Base-by-base conservation (phyloP, 1,140 invertebrate species). In the Dendroctonus ponderosae region DNA sequence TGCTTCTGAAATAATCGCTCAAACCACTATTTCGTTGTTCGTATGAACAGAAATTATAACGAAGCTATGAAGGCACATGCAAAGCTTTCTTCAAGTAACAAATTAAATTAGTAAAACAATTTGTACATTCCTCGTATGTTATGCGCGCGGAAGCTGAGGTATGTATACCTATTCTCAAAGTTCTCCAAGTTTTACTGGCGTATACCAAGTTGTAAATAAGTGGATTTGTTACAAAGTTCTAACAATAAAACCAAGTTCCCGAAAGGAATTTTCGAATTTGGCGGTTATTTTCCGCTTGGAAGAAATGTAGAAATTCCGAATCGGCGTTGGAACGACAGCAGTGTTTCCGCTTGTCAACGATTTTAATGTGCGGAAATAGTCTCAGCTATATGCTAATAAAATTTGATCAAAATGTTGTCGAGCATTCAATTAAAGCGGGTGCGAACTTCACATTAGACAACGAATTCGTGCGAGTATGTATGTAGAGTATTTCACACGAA, bases 131-230 rank as follows among this genome's bases (percentile, higher is more conserved):
- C 61, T 39, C 61, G 61, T 63, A 63, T 37, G 42, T 63, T 53
- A 46, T 49, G 50, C 46, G 50, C 12, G 61, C 61, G 50, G 50
- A 63, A 52, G 41, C 51, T n/a, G 51, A 63, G 61, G 61, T 54
- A 54, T 63, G 61, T 63, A 63, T 63, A 63, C 61, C 61, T 63
- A 63, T 63, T 63, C 54, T 54, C 50, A 46, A 54, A 63, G 41
- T 63, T 63, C 51, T 42, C 43, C 43, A 54, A 63, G 61, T 63
- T 63, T 43, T 63, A 54, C 40, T 43, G 51, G 61, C 61, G 51
- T 63, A 41, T 63, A 54, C 51, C 51, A 63, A 63, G 49, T 63
- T 63, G 50, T 63, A 50, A 63, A 63, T 63, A 63, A 63, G 61
- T 63, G 61, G 61, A 49, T 63, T 63, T 63, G 61, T 63, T 63